Conservation (phyloP, 2,797 vertebrate genomes). For the Tangara arthus region DNA sequence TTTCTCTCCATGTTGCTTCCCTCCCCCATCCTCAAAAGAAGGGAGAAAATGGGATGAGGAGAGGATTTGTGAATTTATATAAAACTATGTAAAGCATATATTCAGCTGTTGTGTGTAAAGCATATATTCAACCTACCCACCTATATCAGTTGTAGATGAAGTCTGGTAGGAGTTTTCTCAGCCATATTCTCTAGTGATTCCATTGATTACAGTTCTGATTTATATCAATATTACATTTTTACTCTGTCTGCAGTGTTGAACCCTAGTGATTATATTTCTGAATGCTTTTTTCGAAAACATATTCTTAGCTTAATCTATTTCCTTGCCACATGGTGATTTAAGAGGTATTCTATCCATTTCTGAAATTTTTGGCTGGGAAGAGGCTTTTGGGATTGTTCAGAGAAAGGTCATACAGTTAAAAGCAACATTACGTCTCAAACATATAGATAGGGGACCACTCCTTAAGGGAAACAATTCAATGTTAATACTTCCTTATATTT, state of each 20-base stretch:
- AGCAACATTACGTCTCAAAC: not conserved
- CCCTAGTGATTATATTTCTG: not conserved
- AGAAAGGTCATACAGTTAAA: slow-evolving; percentile 3
- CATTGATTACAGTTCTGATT: not conserved
- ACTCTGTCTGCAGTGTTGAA: not conserved
- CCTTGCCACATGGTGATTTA: not conserved
- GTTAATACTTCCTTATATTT: not conserved
- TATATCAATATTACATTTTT: not conserved
- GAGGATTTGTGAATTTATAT: not conserved
- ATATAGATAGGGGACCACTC: not conserved
- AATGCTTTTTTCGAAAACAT: not conserved
- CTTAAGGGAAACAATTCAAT: not conserved
- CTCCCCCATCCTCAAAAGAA: not conserved
- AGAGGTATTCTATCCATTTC: not conserved
- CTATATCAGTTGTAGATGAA: not conserved
- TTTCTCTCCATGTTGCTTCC: not conserved
- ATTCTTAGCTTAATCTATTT: not conserved
- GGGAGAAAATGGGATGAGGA: not conserved
- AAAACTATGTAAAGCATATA: not conserved
- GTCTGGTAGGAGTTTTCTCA: not conserved
- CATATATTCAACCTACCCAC: not conserved
- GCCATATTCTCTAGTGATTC: not conserved
- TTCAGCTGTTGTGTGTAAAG: not conserved
- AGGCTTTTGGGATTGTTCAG: not conserved
- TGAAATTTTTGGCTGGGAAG: slow-evolving; percentile 2